Base-by-base conservation (phyloP, 1,140 invertebrate species). In the Drosophila ercepeae region DNA sequence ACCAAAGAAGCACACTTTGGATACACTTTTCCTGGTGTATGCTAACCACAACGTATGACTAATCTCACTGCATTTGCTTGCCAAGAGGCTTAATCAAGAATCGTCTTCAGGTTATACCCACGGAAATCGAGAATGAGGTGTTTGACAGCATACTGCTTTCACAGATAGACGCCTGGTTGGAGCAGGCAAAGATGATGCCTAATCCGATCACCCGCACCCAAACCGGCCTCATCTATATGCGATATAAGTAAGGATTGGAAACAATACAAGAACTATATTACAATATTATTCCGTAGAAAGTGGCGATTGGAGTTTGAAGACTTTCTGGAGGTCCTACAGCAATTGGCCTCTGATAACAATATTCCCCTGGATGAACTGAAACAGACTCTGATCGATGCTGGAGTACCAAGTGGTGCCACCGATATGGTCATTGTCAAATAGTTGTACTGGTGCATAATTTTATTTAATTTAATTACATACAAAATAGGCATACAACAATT, bases 301-400 rank as follows among this genome's bases (percentile, higher is more conserved):
- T 90, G 89, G 89, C 89, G 89, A 1, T 52, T 90, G 41, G 84
- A 88, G 21, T 90, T 68, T 34, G 89, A 90, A 39, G 89, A 89
- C 23, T 90, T 90, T 45, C 29, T 88, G 1, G 84, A 90, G 23
- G 76, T 90, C 13, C 54, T 90, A 2, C 53, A 74, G 7, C 53
- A 61, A 6, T 53, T 90, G 23, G 69, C 73, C 41, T 2, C 3
- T 0, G 84, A 74, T 7, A 64, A 65, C 6, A 36, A 76, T 1
- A 3, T 79, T 2, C 41, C 21, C 7, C 48, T 81, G 11, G 84
- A 90, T 0, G 68, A 83, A 0, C 39, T 90, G 4, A 90, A 90
- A 36, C 70, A 71, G 14, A 44, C 32, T 0, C n/a, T 90, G 21
- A 0, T 90, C 1, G 68, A 75, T 0, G 75, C 89, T 1, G 89